Conservation (phyloP, 2,113 vertebrate genomes). For the Martes martes region DNA sequence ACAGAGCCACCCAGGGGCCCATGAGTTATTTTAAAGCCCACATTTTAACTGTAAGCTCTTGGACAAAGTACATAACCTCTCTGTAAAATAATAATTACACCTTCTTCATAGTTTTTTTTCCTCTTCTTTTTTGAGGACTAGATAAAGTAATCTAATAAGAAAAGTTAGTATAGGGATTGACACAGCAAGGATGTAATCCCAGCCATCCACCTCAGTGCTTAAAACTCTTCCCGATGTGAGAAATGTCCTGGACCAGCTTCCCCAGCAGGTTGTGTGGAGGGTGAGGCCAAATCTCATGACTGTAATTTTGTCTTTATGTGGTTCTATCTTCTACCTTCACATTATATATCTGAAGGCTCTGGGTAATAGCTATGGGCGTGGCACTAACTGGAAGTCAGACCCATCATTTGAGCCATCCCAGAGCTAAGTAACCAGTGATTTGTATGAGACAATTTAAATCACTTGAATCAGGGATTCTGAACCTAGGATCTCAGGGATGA, state of each 20-base stretch:
- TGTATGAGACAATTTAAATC: background rate
- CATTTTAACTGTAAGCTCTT: background rate
- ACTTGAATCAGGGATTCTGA: background rate
- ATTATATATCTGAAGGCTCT: background rate
- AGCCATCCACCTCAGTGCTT: background rate
- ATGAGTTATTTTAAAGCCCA: background rate
- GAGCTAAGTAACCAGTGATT: background rate
- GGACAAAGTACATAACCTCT: background rate
- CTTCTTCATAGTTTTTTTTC: background rate
- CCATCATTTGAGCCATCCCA: background rate
- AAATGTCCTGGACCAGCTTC: background rate
- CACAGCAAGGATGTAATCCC: background rate
- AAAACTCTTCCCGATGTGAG: background rate
- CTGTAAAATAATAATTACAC: background rate
- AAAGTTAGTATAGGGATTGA: background rate
- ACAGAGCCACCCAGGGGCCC: no score
- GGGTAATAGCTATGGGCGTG: background rate
- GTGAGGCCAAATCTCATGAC: background rate
- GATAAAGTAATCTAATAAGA: background rate
- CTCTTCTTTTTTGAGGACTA: background rate
- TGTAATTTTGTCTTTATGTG: background rate
- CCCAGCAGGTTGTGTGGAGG: background rate
- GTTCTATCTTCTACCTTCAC: background rate
- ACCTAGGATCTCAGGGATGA: background rate
- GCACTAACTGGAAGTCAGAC: background rate